These are phyloP conservation scores for Barnardius zonarius DNA, from an alignment of 2,113 vertebrate genomes.

Conservation along the genomic window DNA sequence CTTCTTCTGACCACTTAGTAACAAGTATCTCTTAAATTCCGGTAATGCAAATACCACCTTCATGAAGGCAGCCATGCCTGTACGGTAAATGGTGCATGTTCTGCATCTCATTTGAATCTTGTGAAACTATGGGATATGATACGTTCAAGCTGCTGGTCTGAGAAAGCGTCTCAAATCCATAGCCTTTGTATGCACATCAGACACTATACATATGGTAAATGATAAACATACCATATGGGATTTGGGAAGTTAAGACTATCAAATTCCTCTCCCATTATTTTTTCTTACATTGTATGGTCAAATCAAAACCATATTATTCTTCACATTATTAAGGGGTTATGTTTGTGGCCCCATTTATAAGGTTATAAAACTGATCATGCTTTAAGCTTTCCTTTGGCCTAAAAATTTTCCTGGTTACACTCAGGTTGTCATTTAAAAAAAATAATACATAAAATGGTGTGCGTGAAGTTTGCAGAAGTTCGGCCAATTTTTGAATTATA, in stretches of 20 bases:
- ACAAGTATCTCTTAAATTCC: neutral
- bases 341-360: slow-evolving; percentile 33
- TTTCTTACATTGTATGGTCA: slow-evolving; percentile 30
- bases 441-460: neutral
- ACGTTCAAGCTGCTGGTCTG: slow-evolving; percentile 13
- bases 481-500: neutral
- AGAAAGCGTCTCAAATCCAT: slow-evolving; percentile 5
- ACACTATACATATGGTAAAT: slow-evolving; percentile 45
- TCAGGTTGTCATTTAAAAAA: slow-evolving; percentile 13
- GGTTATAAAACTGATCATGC: neutral
- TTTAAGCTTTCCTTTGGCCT: slow-evolving; percentile 33
- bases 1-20: neutral
- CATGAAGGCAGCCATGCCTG: neutral
- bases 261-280: slow-evolving; percentile 35
- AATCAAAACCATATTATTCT: slow-evolving; percentile 47
- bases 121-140: neutral
- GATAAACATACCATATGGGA: slow-evolving; percentile 40
- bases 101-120: slow-evolving; percentile 12
- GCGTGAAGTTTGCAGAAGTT: neutral
- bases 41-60: neutral
- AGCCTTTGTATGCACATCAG: slow-evolving; percentile 18
- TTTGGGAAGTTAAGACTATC: slow-evolving; percentile 33
- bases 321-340: slow-evolving; percentile 27
- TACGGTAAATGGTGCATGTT: neutral
- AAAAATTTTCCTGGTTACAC: slow-evolving; percentile 43